Evolutionary conservation across 2,113 vertebrate species (phyloP), one percentile per base, ranked within the genome.

Genomic region (Oncorhynchus nerka): DNA sequence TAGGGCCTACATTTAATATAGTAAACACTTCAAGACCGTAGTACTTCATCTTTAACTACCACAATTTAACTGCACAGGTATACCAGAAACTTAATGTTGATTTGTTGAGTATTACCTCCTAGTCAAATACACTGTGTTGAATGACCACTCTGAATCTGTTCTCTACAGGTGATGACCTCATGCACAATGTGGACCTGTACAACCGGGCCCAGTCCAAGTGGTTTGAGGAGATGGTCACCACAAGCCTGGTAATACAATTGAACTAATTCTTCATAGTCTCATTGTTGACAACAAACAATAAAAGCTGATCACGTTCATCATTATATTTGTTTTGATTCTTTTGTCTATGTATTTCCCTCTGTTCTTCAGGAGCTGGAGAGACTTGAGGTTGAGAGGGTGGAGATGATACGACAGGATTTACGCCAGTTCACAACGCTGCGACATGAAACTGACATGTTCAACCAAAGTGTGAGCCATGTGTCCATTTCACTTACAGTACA

Each of bases 191-290:
- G 85, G 98, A 99, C 79, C 95, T 99, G 61, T 99, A 99, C 93
- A 99, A 99, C 78, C 98, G 99, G 86, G 94, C 96, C 70, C 98
- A 99, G 86, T 99, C 93, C 79, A 97, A 99, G 83, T 99, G 98
- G 98, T 99, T 99, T 89, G 98, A 99, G 83, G 98, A 99, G 78
- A 99, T 99, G 97, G 97, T 99, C 78, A 99, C 98, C 34, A 96
- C 95, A 78, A 97, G 95, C 39, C 87, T 99, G 96, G 98, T 99
- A 86, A 75, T 11, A 55, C 45, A 69, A 16, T 16, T 4, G 3
- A 28, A 45, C 4, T 13, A 20, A 68, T 16, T 70, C 20, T 30
- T 48, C 45, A 24, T 11, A 26, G 26, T 49, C 9, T 45, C 39
- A 28, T 67, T 67, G 15, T 16, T 20, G 19, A 34, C n/a, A 20